Evolutionary conservation across 2,113 vertebrate species (phyloP).

Genomic region (Elgaria multicarinata): DNA sequence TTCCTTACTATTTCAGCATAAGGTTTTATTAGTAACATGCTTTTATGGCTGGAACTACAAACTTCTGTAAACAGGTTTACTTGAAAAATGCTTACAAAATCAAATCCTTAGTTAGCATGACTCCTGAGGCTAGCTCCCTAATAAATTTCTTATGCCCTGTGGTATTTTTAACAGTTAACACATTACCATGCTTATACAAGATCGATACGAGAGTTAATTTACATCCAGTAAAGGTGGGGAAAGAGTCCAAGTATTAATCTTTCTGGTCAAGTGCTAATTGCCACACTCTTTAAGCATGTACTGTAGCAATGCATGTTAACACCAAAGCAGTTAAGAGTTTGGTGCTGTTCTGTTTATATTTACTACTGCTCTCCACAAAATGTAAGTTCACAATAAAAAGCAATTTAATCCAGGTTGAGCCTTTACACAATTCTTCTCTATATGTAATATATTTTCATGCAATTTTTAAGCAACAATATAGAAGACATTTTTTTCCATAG

Average conservation of each 20-base stretch:
- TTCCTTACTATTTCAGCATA: background rate
- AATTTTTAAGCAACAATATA: background rate
- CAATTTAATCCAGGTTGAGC: background rate
- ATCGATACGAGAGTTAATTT: conserved; percentile 31
- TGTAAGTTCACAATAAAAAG: background rate
- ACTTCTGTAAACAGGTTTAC: conserved; percentile 6
- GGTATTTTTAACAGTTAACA: conserved; percentile 37
- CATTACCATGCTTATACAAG: background rate
- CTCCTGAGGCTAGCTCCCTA: background rate
- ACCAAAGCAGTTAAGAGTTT: background rate
- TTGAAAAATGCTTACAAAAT: background rate
- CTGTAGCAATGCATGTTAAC: background rate
- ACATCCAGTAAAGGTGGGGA: background rate
- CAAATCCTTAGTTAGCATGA: conserved; percentile 5
- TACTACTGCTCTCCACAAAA: conserved; percentile 26
- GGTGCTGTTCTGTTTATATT: conserved; percentile 4
- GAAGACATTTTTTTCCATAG: background rate
- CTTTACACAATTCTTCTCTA: background rate
- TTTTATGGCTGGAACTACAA: conserved; percentile 15
- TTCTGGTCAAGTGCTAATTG: conserved; percentile 25
- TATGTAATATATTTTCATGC: background rate
- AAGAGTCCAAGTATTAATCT: background rate
- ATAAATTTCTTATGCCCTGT: conserved; percentile 3
- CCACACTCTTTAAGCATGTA: background rate
- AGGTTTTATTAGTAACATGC: conserved; percentile 30